Evolutionary conservation across 2,888 invertebrate species (phyloP).

Genomic region (Drosophila hamatofila): DNA sequence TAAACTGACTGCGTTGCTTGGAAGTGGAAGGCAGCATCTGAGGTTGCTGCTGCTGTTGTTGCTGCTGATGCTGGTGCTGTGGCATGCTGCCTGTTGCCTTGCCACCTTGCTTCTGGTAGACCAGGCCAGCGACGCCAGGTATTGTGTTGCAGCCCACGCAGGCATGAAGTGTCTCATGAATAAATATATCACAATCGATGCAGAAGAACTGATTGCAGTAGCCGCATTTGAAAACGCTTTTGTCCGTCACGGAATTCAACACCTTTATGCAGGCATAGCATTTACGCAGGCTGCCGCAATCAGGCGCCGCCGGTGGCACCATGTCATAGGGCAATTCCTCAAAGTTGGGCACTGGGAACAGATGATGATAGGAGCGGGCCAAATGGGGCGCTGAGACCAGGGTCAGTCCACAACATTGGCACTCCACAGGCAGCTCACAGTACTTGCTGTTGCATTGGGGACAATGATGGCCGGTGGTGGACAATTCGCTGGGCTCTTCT

Average conservation of each 20-base stretch:
- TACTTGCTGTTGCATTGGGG: slow-evolving; percentile 99
- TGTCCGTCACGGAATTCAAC: slow-evolving; percentile 88
- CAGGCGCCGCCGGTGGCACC: slow-evolving; percentile 50
- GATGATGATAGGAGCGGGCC: slow-evolving; percentile 98
- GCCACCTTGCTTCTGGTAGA: slow-evolving; percentile 75
- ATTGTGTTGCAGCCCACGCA: slow-evolving; percentile 98
- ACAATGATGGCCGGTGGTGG: slow-evolving; percentile 93
- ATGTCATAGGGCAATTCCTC: slow-evolving; percentile 88
- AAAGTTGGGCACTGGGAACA: slow-evolving; percentile 96
- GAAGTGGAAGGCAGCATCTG: slow-evolving; percentile 41
- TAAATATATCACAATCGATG: slow-evolving; percentile 97
- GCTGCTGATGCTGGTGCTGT: neutral
- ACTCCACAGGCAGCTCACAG: slow-evolving; percentile 99
- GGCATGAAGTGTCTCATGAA: slow-evolving; percentile 96
- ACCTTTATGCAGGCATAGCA: slow-evolving; percentile 92
- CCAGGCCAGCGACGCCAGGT: slow-evolving; percentile 80
- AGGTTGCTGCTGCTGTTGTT: neutral
- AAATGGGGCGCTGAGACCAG: slow-evolving; percentile 99
- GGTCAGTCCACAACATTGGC: slow-evolving; percentile 97
- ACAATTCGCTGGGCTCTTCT: slow-evolving; percentile 89
- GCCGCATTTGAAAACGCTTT: slow-evolving; percentile 93
- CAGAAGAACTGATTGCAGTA: slow-evolving; percentile 94
- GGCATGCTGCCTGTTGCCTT: slow-evolving; percentile 24
- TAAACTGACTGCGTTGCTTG: slow-evolving; percentile 48
- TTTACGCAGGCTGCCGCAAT: slow-evolving; percentile 86